Percentiles rank a stretch among this genome's conserved stretches.
Evolutionary conservation across 2,113 vertebrate genomes (phyloP).

Genomic region (Platichthys flesus): DNA sequence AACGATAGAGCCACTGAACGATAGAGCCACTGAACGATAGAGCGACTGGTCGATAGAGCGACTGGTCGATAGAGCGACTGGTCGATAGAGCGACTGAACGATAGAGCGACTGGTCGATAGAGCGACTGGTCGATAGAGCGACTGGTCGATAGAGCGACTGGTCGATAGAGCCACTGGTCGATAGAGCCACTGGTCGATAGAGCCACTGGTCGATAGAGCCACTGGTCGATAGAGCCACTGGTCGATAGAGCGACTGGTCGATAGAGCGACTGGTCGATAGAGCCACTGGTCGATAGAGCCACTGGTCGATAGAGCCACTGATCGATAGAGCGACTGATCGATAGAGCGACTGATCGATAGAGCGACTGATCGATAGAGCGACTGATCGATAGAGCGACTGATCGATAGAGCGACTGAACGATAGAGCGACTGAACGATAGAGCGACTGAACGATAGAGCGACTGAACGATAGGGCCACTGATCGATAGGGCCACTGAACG

Average conservation of each 20-base stretch:
- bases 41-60: neutral
- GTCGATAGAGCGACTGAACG: too few species aligned
- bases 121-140: neutral
- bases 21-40: neutral
- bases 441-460: neutral
- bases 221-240: neutral
- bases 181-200: neutral
- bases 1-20: neutral
- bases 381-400: neutral
- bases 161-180: too few species aligned
- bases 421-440: neutral
- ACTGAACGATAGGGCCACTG: neutral
- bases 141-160: neutral
- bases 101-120: neutral
- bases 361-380: neutral
- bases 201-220: neutral
- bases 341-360: neutral
- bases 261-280: neutral
- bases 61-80: too few species aligned
- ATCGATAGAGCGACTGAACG: too few species aligned
- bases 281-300: neutral
- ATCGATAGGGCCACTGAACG: neutral
- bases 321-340: neutral
- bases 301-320: too few species aligned
- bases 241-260: neutral